These are phyloP conservation scores for Eupristina koningsbergeri DNA, from an alignment of 1,140 invertebrate species.

Conservation along the genomic window DNA sequence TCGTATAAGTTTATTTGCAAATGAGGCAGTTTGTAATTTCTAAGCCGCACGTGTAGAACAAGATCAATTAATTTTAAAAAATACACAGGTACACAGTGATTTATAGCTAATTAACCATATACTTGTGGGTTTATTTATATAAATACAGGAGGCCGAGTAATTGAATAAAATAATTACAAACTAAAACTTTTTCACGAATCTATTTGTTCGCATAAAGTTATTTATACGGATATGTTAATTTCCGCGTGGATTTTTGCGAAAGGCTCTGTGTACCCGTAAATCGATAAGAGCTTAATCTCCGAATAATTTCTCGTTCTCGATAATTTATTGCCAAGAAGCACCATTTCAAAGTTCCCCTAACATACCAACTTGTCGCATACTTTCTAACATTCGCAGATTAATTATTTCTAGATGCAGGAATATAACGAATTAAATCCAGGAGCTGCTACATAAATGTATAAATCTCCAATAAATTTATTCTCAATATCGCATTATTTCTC, in stretches of 20 bases:
- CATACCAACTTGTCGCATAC: not conserved
- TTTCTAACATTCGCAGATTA: not conserved
- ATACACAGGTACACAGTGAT: not conserved
- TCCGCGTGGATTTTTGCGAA: not conserved
- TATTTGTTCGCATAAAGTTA: not conserved
- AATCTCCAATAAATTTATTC: not conserved
- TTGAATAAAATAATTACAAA: constrained; percentile 2
- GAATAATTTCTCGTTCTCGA: not conserved
- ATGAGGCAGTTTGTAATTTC: not conserved
- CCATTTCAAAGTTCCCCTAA: not conserved
- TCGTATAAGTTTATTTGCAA: not conserved
- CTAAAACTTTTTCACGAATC: not conserved
- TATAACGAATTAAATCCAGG: not conserved
- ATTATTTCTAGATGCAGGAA: not conserved
- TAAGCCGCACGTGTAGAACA: not conserved
- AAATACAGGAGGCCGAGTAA: not conserved
- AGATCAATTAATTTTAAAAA: not conserved
- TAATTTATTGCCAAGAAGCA: not conserved
- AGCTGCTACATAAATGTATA: not conserved
- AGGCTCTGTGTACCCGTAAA: not conserved
- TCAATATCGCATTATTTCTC: too few relatives aligned
- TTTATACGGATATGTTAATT: not conserved
- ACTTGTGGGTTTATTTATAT: not conserved
- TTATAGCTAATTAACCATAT: constrained; percentile 15
- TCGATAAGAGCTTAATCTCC: constrained; percentile 9